Evolutionary conservation across 1,140 invertebrate species (phyloP), one percentile per base, ranked within the genome.

Genomic region (Tetramorium alpestre): DNA sequence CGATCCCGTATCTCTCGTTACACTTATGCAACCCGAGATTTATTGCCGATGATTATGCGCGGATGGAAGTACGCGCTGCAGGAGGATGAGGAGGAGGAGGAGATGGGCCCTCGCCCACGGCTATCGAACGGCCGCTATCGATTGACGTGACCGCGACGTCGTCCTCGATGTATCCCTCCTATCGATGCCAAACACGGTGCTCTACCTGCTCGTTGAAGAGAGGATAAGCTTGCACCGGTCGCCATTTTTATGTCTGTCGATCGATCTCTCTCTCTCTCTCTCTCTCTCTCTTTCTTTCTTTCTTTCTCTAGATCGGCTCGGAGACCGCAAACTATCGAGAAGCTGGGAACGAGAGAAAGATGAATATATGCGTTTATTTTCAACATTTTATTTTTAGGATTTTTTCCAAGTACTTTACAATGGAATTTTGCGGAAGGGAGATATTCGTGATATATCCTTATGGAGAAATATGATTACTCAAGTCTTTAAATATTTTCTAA

Each of bases 21-120:
- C 94, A 95, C 94, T 95, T 95, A 95, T 95, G 95, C 95, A 95
- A 95, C 94, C 88, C 91, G 92, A 95, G 95, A 95, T 95, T 95
- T 95, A 95, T 95, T 95, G 94, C 93, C 89, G 89, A 91, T 88
- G 90, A 91, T 91, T 91, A 91, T 91, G 91, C 90, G 90, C 90
- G 91, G 90, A 91, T 91, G 93, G 93, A 94, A 93, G 93, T 94
- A 93, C 93, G 87, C 87, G 88, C 87, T 69, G 87, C 90, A 86
- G 82, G 85, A 60, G 85, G 88, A 85, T 22, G 81, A 87, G 73
- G 86, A 86, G 87, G 64, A 33, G 70, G 62, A 85, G 70, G 75
- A 72, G 75, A 73, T 49, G 88, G 90, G 38, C 72, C 49, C 54
- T 72, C 86, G 91, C 85, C 84, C 87, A 38, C 51, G 81, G 90